Conservation (phyloP, 2,797 vertebrate genomes). For the Phataginus tricuspis region DNA sequence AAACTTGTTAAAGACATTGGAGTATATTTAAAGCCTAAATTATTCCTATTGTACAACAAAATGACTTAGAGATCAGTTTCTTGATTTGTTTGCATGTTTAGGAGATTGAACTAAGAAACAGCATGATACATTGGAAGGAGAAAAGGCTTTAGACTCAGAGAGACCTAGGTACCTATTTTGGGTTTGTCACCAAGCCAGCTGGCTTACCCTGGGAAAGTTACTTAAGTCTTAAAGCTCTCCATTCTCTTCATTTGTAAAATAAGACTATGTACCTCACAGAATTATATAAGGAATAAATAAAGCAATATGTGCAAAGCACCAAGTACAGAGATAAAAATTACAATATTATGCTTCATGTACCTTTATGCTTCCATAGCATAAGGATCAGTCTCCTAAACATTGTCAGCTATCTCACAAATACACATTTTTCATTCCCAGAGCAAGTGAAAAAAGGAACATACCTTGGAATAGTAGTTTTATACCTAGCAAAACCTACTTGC, state of each 20-base stretch:
- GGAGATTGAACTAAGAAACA: background rate
- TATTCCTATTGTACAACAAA: slow-evolving; percentile 11
- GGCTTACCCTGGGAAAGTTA: background rate
- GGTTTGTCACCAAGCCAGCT: background rate
- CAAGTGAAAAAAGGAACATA: background rate
- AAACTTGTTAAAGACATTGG: slow-evolving; percentile 18
- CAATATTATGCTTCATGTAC: background rate
- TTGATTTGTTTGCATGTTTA: background rate
- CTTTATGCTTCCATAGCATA: background rate
- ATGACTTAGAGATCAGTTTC: background rate
- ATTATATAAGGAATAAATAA: slow-evolving; percentile 38
- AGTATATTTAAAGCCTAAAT: slow-evolving; percentile 32
- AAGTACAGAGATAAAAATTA: background rate
- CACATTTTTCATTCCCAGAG: background rate
- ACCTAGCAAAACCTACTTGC: background rate
- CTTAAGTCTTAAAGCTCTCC: slow-evolving; percentile 23
- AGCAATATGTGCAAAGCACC: background rate
- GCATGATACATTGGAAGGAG: background rate
- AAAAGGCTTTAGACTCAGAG: background rate
- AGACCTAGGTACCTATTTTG: background rate
- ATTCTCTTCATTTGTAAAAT: background rate
- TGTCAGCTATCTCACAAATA: background rate
- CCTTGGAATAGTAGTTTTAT: background rate
- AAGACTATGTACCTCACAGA: background rate
- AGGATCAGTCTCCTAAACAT: background rate